Percentiles rank a stretch among this genome's conserved stretches.
These are phyloP conservation scores for Baronia brevicornis DNA, from an alignment of 2,888 invertebrate species.

Conservation along the genomic window DNA sequence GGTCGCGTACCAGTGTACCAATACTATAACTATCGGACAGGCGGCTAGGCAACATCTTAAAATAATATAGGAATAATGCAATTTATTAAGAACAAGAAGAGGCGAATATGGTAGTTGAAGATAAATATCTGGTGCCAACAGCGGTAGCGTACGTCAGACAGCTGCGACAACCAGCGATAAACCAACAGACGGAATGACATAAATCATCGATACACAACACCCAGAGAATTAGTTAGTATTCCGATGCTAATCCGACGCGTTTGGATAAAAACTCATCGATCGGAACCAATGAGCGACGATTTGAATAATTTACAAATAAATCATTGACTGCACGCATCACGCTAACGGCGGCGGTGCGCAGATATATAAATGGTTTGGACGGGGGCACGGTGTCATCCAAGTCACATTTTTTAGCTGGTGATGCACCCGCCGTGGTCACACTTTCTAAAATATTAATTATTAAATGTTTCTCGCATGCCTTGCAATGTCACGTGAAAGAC, in stretches of 20 bases:
- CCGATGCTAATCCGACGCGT: conserved; percentile 45
- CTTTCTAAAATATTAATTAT: too few relatives aligned
- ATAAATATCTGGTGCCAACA: neutral
- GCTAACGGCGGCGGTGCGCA: conserved; percentile 36
- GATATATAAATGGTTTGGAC: conserved; percentile 26
- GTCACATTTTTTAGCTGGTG: conserved; percentile 9
- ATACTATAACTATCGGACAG: too few relatives aligned
- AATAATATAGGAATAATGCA: neutral
- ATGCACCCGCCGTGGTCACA: too few relatives aligned
- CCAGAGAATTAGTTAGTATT: conserved; percentile 27
- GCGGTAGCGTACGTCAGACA: neutral
- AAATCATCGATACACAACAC: conserved; percentile 12
- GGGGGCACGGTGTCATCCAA: conserved; percentile 10
- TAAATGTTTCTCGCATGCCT: too few relatives aligned
- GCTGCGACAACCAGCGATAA: conserved; percentile 6
- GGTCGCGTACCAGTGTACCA: too few relatives aligned
- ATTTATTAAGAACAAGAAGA: neutral
- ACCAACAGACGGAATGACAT: conserved; percentile 6
- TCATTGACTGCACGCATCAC: conserved; percentile 41
- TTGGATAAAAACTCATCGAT: conserved; percentile 47
- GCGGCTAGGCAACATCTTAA: neutral
- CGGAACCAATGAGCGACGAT: conserved; percentile 43
- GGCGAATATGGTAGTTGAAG: conserved; percentile 2
- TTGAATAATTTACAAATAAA: conserved; percentile 60
- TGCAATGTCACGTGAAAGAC: too few relatives aligned